phyloP scores from a whole-genome alignment of 2,113 vertebrate genomes.

The Albula glossodonta region DNA sequence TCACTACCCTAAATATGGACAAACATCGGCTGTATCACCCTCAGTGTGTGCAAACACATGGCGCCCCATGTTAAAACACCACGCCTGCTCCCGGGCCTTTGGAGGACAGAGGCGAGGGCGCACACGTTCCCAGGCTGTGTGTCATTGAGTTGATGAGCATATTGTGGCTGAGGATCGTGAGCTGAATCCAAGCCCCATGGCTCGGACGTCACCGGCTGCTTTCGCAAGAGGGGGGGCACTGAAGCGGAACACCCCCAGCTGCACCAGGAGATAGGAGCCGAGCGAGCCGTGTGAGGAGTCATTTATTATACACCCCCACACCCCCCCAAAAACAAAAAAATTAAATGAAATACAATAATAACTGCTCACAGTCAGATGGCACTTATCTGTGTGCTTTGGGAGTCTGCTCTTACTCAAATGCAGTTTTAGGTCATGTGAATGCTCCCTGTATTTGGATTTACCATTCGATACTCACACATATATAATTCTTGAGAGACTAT shows the following conservation, averaged over 20 bases:
- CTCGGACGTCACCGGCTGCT: conserved; percentile 43
- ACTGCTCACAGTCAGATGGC: conserved; percentile 1
- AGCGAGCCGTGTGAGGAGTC: neutral
- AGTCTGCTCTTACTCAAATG: neutral
- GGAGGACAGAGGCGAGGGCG: neutral
- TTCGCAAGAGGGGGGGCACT: conserved; percentile 53
- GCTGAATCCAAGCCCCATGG: conserved; percentile 56
- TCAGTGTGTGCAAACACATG: neutral
- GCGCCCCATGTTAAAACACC: neutral
- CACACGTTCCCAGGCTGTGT: conserved; percentile 21
- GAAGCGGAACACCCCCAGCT: conserved; percentile 66
- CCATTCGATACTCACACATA: neutral
- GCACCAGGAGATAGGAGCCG: conserved; percentile 31
- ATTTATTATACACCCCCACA: neutral
- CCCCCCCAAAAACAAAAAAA: too few relatives aligned
- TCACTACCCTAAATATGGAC: too few relatives aligned
- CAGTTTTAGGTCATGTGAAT: too few relatives aligned
- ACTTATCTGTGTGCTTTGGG: neutral
- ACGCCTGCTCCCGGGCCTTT: neutral
- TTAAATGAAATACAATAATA: neutral
- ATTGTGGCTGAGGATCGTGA: conserved; percentile 56
- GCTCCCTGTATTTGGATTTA: neutral
- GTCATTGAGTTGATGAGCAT: conserved; percentile 59
- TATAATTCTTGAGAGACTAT: neutral
- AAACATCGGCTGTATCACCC: neutral